Base-by-base conservation (phyloP, 2,797 vertebrate species). In the Myiotriccus ornatus region DNA sequence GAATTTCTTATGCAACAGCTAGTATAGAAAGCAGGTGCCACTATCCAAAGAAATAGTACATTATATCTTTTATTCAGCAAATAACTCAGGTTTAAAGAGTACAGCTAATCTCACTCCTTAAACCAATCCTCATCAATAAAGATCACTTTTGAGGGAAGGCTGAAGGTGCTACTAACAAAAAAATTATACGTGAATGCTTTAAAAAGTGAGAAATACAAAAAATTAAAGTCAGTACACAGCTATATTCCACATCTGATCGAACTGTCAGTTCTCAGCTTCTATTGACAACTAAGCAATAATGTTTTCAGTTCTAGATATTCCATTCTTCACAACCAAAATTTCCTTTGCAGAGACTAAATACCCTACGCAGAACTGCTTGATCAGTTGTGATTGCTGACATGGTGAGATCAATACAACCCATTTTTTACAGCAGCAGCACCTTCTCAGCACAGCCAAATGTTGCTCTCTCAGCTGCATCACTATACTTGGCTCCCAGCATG, bases 211-310 rank as follows among this genome's bases (percentile, higher is more conserved):
- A 77, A 89, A 74, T 14, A 87, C 3, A 69, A 12, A 81, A 92
- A 76, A 50, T 28, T 50, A 24, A 50, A 46, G 35, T 43, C 27
- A 90, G 13, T 23, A 78, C 13, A 81, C 12, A 81, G 28, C 50
- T 24, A 24, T 12, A n/a, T n/a, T 44, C 41, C 41, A 64, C 11
- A 64, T 64, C 15, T 23, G 10, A 87, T 32, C 10, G 74, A 77
- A 53, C 39, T 55, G 53, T 87, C 67, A 94, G 18, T 37, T 35
- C 55, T 53, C 16, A 56, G 46, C 41, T 23, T 91, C 44, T 67
- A 34, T 0, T 39, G 46, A 37, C 34, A 79, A 59, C 12, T 46
- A 69, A 77, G 41, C 0, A 0, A n/a, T n/a, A 76, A 53, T 1
- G 0, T 59, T 50, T 83, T 63, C 27, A 74, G 23, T 50, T 65